Evolutionary conservation across 1,140 invertebrate species (phyloP).

Genomic region (Drosophila arizonae): DNA sequence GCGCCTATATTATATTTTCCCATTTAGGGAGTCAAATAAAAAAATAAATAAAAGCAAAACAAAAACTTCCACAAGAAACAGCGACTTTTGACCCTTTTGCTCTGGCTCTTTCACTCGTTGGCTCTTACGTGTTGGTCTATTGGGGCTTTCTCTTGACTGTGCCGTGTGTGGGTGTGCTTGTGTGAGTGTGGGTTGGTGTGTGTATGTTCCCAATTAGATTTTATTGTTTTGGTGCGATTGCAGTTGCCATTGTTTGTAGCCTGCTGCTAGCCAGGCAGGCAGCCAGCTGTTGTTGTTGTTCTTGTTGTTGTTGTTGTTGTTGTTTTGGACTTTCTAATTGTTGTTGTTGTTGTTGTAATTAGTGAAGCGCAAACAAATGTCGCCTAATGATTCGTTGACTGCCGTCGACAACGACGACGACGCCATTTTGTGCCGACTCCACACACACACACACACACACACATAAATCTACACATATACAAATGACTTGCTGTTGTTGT

Average conservation of each 20-base stretch:
- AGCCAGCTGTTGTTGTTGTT: conserved; percentile 47
- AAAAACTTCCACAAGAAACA: conserved; percentile 5
- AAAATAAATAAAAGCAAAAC: too few species aligned
- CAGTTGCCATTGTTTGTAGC: conserved; percentile 58
- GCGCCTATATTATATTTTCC: too few species aligned
- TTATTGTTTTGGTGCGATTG: conserved; percentile 74
- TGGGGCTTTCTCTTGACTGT: conserved; percentile 23
- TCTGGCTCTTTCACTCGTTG: conserved; percentile 11
- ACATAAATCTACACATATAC: conserved; percentile 42
- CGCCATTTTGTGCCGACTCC: conserved; percentile 55
- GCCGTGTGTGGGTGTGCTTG: conserved; percentile 2
- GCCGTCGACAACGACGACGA: conserved; percentile 31
- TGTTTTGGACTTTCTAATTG: conserved; percentile 43
- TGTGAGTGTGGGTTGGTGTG: conserved; percentile 19
- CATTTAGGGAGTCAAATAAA: too few species aligned
- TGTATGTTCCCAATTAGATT: conserved; percentile 72
- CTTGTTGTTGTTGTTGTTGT: conserved; percentile 39
- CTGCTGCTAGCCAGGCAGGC: conserved; percentile 16
- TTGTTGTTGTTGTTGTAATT: conserved; percentile 65
- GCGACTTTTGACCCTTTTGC: conserved; percentile 20
- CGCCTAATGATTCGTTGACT: conserved; percentile 64
- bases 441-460: background rate
- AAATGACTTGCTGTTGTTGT: conserved; percentile 21
- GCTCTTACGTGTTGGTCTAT: conserved; percentile 20
- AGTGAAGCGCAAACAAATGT: conserved; percentile 76